Evolutionary conservation across 2,113 vertebrate species (phyloP).

Genomic region (Perca flavescens): DNA sequence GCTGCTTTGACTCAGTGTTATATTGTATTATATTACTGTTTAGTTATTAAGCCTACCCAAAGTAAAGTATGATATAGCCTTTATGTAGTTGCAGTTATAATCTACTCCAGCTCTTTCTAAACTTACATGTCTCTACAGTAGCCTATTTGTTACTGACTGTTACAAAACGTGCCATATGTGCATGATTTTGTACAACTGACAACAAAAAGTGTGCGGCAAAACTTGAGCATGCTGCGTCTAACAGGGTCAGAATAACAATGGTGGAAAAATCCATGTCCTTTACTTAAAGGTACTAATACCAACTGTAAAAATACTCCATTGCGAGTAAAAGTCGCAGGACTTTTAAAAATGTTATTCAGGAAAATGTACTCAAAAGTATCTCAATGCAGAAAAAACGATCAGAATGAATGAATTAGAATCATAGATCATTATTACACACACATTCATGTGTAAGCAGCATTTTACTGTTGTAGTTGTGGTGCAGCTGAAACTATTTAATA

Average conservation of each 20-base stretch:
- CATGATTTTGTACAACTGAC: no score
- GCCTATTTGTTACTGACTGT: no score
- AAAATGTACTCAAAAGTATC: not conserved
- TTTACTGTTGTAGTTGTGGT: not conserved
- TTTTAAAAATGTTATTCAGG: not conserved
- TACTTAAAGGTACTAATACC: not conserved
- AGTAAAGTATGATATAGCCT: not conserved
- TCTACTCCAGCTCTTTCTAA: not conserved
- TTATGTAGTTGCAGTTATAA: not conserved
- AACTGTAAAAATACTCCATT: not conserved
- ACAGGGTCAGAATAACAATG: not conserved
- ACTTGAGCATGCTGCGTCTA: no score
- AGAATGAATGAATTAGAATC: not conserved
- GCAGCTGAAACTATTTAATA: not conserved
- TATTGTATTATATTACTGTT: not conserved
- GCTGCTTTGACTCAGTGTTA: not conserved
- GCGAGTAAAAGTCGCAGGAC: not conserved
- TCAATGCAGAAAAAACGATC: not conserved
- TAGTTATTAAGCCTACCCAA: no score
- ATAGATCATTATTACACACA: not conserved
- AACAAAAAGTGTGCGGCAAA: no score
- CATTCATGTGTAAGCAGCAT: not conserved
- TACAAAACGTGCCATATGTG: no score
- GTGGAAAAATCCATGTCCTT: not conserved
- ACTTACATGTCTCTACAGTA: not conserved